Conservation (phyloP, 2,113 vertebrate genomes). For the Phoenicopterus ruber region DNA sequence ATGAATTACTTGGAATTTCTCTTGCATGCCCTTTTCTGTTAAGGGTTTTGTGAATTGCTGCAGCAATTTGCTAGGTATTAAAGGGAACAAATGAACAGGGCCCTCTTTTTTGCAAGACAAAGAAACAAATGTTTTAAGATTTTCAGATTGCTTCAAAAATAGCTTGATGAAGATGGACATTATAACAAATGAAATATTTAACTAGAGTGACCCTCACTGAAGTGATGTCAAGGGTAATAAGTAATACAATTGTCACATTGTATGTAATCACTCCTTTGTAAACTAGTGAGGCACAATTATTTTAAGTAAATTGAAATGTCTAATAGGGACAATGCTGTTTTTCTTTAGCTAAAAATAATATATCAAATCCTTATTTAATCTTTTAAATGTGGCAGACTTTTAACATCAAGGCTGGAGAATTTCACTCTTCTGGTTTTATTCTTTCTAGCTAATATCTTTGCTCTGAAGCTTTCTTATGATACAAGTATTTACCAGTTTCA, state of each 20-base stretch:
- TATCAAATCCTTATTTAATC: neutral
- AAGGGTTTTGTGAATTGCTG: constrained; percentile 11
- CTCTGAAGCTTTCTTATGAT: neutral
- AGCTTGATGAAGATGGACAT: constrained; percentile 52
- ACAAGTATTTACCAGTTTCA: neutral
- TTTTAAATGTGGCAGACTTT: neutral
- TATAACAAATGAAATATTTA: constrained; percentile 53
- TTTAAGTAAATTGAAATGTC: constrained; percentile 40
- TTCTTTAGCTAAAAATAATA: constrained; percentile 24
- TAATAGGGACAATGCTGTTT: neutral
- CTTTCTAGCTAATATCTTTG: neutral
- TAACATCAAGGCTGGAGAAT: neutral
- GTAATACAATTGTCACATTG: constrained; percentile 50
- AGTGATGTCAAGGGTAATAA: constrained; percentile 56
- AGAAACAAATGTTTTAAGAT: constrained; percentile 40
- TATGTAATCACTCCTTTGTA: constrained; percentile 50
- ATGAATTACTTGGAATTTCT: neutral
- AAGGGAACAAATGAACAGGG: constrained; percentile 20
- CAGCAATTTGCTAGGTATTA: constrained; percentile 39
- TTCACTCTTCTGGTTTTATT: neutral
- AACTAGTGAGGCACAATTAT: constrained; percentile 39
- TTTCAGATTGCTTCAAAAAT: constrained; percentile 39
- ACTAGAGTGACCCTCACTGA: constrained; percentile 46
- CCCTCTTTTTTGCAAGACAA: constrained; percentile 28
- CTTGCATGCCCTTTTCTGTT: neutral